Percentiles rank a stretch among this genome's conserved stretches.
Conservation (phyloP, 2,888 invertebrate species). For the Embidobia sp. region DNA sequence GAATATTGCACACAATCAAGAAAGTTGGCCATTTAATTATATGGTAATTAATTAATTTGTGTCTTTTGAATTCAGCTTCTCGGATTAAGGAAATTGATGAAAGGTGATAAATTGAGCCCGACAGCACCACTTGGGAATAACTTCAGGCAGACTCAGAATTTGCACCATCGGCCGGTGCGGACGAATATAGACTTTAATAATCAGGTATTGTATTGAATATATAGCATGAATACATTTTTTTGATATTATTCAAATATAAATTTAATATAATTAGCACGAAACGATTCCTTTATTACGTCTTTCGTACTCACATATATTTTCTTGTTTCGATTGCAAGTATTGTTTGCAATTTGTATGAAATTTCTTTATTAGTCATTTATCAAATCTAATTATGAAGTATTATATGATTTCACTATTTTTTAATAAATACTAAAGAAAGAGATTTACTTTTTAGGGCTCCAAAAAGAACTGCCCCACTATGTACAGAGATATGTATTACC, state of each 20-base stretch:
- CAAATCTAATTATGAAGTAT: too few species aligned
- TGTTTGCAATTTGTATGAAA: too few species aligned
- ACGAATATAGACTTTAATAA: slow-evolving; percentile 98
- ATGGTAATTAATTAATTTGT: slow-evolving; percentile 27
- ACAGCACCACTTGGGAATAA: slow-evolving; percentile 97
- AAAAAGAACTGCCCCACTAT: slow-evolving; percentile 93
- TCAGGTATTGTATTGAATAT: slow-evolving; percentile 82
- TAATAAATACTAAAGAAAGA: too few species aligned
- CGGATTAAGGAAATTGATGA: slow-evolving; percentile 92
- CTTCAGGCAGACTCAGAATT: slow-evolving; percentile 95
- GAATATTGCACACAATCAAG: too few species aligned
- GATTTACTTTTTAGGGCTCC: slow-evolving; percentile 84
- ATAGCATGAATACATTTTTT: not conserved
- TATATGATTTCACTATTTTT: too few species aligned
- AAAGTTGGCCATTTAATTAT: too few species aligned
- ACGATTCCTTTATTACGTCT: too few species aligned
- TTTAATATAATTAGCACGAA: too few species aligned
- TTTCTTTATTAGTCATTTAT: too few species aligned
- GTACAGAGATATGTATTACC: slow-evolving; percentile 96
- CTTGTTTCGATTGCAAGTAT: too few species aligned
- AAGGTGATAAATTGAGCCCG: slow-evolving; percentile 92
- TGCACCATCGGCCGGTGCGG: slow-evolving; percentile 95
- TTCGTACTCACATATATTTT: too few species aligned
- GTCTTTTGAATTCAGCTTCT: slow-evolving; percentile 85
- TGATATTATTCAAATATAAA: too few species aligned